phyloP scores from a whole-genome alignment of 2,888 invertebrate genomes.

The Cosmopolites sordidus region DNA sequence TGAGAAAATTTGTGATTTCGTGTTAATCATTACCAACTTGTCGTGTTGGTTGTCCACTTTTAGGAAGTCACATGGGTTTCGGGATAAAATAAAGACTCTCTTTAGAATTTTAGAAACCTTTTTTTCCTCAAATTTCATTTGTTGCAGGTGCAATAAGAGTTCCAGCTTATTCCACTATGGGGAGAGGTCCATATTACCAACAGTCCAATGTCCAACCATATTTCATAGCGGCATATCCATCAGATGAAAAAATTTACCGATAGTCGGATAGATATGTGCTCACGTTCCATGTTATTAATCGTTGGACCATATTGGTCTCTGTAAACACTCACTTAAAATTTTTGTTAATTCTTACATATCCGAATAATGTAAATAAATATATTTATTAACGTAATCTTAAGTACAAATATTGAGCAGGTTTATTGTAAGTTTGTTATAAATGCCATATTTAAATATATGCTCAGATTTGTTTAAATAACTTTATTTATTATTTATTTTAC shows the following conservation, averaged over 20 bases:
- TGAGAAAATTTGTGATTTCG: no score
- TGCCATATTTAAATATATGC: neutral
- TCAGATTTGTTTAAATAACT: neutral
- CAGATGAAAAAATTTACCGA: constrained; percentile 64
- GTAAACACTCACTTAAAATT: neutral
- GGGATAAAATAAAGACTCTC: no score
- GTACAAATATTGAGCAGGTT: constrained; percentile 15
- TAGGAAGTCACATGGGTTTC: no score
- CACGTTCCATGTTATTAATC: no score
- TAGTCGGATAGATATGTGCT: constrained; percentile 40
- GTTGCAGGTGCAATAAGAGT: constrained; percentile 13
- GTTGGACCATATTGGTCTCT: constrained; percentile 26
- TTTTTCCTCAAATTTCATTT: no score
- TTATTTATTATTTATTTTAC: no score
- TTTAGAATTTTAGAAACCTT: no score
- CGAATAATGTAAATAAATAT: constrained; percentile 5
- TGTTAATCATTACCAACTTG: no score
- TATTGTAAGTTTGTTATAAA: constrained; percentile 1
- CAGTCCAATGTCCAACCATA: constrained; percentile 52
- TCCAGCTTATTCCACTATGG: constrained; percentile 59
- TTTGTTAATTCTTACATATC: constrained; percentile 5
- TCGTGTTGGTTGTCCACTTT: no score
- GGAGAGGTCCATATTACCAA: constrained; percentile 53
- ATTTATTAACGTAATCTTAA: constrained; percentile 12
- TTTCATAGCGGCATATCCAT: constrained; percentile 58